These are phyloP conservation scores for Eilema depressum DNA, from an alignment of 2,888 invertebrate species.

Conservation along the genomic window DNA sequence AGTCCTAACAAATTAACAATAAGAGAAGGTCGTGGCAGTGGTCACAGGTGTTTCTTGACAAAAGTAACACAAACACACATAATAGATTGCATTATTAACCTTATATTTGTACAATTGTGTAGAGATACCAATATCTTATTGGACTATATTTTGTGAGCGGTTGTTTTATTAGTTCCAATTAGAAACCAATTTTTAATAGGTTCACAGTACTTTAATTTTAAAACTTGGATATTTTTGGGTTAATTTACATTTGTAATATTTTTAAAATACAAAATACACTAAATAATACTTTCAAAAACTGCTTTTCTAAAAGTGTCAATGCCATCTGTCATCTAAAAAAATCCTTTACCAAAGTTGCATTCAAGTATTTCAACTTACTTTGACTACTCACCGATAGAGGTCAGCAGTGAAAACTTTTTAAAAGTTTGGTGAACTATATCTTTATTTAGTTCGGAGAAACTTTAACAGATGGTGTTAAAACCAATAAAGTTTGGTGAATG, in stretches of 20 bases:
- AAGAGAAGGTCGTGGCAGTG: constrained; percentile 60
- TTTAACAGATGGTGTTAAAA: constrained; percentile 75
- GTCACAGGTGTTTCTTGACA: constrained; percentile 64
- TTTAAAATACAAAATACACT: neutral
- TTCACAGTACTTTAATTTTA: neutral
- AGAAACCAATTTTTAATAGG: constrained; percentile 16
- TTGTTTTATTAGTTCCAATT: constrained; percentile 25
- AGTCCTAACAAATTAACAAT: constrained; percentile 54
- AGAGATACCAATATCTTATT: constrained; percentile 7
- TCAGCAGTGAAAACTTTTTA: constrained; percentile 64
- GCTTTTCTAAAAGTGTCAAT: constrained; percentile 30
- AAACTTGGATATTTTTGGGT: neutral
- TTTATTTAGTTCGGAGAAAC: constrained; percentile 67
- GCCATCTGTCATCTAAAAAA: constrained; percentile 73
- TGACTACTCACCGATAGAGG: constrained; percentile 77
- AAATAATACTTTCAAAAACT: neutral
- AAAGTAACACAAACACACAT: constrained; percentile 56
- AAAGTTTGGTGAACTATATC: constrained; percentile 63
- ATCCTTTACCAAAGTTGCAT: constrained; percentile 47
- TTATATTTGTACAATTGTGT: constrained; percentile 46
- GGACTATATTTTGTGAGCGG: constrained; percentile 10
- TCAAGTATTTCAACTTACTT: constrained; percentile 57
- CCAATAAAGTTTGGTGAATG: constrained; percentile 15
- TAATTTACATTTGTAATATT: neutral
- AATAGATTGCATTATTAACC: constrained; percentile 57